Conservation (phyloP, 2,888 invertebrate species). For the Onthophagus sagittarius region DNA sequence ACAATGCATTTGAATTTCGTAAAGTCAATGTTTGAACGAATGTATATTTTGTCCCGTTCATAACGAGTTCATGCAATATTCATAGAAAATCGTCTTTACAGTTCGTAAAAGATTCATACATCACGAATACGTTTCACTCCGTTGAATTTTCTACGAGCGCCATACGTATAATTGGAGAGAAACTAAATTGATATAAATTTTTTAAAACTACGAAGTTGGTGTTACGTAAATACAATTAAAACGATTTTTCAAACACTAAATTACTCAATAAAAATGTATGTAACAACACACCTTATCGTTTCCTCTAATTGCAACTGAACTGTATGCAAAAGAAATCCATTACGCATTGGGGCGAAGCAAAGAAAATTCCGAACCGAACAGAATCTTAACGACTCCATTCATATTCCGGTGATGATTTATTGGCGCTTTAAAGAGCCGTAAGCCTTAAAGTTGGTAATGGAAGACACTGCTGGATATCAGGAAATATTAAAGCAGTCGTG, state of each 20-base stretch:
- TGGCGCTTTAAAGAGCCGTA: background rate
- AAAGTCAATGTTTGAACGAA: background rate
- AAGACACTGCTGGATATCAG: slow-evolving; percentile 3
- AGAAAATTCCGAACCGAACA: background rate
- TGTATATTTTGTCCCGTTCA: background rate
- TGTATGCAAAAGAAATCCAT: background rate
- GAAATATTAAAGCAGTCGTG: background rate
- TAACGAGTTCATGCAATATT: background rate
- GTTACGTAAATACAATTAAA: no score
- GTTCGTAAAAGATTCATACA: background rate
- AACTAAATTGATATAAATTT: background rate
- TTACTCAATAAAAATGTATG: no score
- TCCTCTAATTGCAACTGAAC: background rate
- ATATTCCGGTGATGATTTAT: slow-evolving; percentile 6
- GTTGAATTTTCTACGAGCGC: background rate
- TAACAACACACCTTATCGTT: background rate
- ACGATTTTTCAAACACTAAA: no score
- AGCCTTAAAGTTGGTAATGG: background rate
- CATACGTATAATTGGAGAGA: background rate
- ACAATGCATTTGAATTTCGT: background rate
- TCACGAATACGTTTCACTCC: background rate
- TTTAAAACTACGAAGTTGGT: background rate
- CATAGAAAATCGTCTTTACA: background rate
- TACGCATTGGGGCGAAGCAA: background rate
- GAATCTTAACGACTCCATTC: slow-evolving; percentile 5